phyloP scores from a whole-genome alignment of 1,140 invertebrate genomes.

The Rhopalosiphum maidis region DNA sequence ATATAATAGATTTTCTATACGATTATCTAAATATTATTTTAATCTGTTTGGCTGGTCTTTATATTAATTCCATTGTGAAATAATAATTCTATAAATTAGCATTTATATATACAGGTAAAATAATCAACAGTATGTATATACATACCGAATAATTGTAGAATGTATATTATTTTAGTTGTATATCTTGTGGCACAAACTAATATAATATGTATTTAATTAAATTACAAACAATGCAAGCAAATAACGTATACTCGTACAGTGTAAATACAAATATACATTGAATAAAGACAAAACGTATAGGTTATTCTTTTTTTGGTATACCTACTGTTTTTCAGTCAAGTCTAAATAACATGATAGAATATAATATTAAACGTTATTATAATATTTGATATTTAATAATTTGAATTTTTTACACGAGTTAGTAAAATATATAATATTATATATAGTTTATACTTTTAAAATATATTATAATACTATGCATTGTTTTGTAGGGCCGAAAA shows the following conservation, averaged over 20 bases:
- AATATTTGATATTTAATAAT: background rate
- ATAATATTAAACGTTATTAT: background rate
- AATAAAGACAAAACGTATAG: background rate
- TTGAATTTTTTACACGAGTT: background rate
- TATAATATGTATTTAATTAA: background rate
- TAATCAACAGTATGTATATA: background rate
- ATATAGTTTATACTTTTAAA: background rate
- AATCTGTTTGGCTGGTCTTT: background rate
- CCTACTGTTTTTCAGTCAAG: background rate
- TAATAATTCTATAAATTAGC: background rate
- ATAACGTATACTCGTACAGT: background rate
- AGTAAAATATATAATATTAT: background rate
- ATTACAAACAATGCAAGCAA: background rate
- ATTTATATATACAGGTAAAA: background rate
- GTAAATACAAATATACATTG: background rate
- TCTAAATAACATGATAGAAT: background rate
- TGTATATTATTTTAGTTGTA: background rate
- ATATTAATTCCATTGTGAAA: background rate
- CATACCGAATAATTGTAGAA: background rate
- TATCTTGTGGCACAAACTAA: background rate
- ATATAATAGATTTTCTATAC: background rate
- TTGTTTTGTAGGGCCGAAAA: background rate
- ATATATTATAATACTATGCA: background rate
- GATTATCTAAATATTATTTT: background rate
- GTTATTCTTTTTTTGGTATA: background rate